These are phyloP conservation scores for Tetranychus truncatus DNA, from an alignment of 2,888 invertebrate species.

Conservation along the genomic window DNA sequence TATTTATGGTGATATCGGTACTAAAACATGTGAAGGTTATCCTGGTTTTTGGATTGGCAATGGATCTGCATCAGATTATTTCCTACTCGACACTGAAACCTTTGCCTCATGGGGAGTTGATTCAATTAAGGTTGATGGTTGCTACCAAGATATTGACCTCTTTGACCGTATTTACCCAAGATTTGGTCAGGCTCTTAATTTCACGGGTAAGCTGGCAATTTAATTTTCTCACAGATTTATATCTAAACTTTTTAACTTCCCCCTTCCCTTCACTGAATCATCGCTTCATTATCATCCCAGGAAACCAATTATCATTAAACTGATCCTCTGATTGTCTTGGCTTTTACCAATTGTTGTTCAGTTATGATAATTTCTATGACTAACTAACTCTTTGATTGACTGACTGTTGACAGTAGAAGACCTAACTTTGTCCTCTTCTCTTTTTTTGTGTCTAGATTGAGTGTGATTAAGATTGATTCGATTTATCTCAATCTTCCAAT, in stretches of 20 bases:
- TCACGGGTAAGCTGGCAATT: conserved; percentile 46
- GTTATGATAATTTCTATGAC: neutral
- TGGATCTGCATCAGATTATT: neutral
- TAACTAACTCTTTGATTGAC: neutral
- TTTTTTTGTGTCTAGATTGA: neutral
- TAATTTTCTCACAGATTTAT: too few relatives aligned
- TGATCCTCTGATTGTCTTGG: neutral
- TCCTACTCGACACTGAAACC: neutral
- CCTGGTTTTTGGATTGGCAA: conserved; percentile 53
- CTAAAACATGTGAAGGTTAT: conserved; percentile 89
- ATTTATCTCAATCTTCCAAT: neutral
- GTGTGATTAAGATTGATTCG: neutral
- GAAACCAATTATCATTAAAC: neutral
- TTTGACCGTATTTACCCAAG: conserved; percentile 53
- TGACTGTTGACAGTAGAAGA: neutral
- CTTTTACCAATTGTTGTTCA: neutral
- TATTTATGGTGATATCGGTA: conserved; percentile 92
- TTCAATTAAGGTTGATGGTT: conserved; percentile 90
- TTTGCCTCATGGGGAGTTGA: conserved; percentile 62
- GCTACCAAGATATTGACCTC: conserved; percentile 47
- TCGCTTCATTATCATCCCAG: neutral
- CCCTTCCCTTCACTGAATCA: neutral
- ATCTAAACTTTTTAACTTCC: too few relatives aligned
- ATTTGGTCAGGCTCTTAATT: conserved; percentile 70
- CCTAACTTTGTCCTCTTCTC: neutral